Base-by-base conservation (phyloP, 2,797 vertebrate genomes). In the Megaceryle alcyon region DNA sequence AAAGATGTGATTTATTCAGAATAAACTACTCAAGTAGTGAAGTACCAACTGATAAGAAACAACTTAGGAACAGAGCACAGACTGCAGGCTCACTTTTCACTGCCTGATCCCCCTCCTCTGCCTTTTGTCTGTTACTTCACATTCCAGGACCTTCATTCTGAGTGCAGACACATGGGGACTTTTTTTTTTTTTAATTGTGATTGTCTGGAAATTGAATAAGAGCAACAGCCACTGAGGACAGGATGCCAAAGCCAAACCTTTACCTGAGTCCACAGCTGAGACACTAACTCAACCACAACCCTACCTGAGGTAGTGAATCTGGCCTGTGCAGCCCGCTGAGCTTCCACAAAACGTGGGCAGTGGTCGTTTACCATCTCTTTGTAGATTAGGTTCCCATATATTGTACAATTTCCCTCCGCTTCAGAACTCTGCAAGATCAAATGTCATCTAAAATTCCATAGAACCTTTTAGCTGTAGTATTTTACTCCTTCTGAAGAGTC, bases 131-230 rank as follows among this genome's bases (percentile, higher is more conserved):
- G 2, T 59, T 54, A 23, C 13, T 71, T 90, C n/a, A 33, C 37
- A 29, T 76, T 54, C 66, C 39, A 25, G 43, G 15, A 70, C 68
- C 17, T 59, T 31, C 37, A 28, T 79, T 90, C 39, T 19, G 14
- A 71, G n/a, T 10, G 25, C 1, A 1, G 43, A n/a, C 33, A n/a
- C 25, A 6, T 1, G 0, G n/a, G 26, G 29, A 37, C 14, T n/a
- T 37, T 22, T 48, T 22, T 12, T 77, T 75, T 64, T 20, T 41
- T 91, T 71, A 31, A 48, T 41, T 71, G 43, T 16, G 41, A 1
- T 82, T 84, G 64, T 59, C 68, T 93, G 64, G 64, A 73, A 80
- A 53, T 6, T 69, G n/a, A 56, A 77, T 28, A 82, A 31, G 43
- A 86, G 8, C n/a, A 48, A 73, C 33, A n/a, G 48, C n/a, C 6